These are phyloP conservation scores for Drosophila burlai DNA, from an alignment of 1,140 invertebrate species.

Conservation along the genomic window DNA sequence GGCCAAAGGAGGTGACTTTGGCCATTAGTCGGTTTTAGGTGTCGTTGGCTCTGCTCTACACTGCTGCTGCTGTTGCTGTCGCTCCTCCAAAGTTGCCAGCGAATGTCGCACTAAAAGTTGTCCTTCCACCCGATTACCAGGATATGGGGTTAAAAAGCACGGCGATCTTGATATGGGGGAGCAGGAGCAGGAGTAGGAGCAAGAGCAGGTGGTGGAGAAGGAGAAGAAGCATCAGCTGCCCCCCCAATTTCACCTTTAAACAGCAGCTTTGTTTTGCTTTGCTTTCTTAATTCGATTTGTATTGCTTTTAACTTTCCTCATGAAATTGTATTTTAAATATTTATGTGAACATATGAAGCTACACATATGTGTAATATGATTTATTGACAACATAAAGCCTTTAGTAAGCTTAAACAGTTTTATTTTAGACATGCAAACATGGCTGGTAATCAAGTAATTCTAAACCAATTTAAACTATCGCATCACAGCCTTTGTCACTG, in stretches of 20 bases:
- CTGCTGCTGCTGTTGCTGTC: neutral
- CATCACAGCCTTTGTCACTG: conserved; percentile 8
- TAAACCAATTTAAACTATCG: conserved; percentile 11
- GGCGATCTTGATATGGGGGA: conserved; percentile 2
- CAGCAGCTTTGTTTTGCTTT: neutral
- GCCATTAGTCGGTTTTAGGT: conserved; percentile 53
- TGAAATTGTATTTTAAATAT: neutral
- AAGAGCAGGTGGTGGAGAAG: neutral
- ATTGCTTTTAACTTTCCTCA: neutral
- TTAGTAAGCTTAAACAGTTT: neutral
- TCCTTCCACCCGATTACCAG: conserved; percentile 17
- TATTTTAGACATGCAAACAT: conserved; percentile 5
- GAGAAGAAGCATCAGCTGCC: neutral
- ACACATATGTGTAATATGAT: conserved; percentile 3
- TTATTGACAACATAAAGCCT: neutral
- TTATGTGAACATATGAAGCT: neutral
- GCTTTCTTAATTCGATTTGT: conserved; percentile 3
- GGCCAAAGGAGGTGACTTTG: conserved; percentile 34
- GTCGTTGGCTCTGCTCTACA: conserved; percentile 19
- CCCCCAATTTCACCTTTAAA: neutral
- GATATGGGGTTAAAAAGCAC: conserved; percentile 7
- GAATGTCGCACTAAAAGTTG: conserved; percentile 42
- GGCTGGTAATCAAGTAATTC: conserved; percentile 20
- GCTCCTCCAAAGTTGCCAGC: conserved; percentile 22
- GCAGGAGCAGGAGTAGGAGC: neutral